A percentile compares a stretch with the other conserved stretches of the same genome.
These are phyloP conservation scores for Beroe ovata DNA, from an alignment of 37 sponge, comb jelly and placozoan genomes.

Conservation along the genomic window DNA sequence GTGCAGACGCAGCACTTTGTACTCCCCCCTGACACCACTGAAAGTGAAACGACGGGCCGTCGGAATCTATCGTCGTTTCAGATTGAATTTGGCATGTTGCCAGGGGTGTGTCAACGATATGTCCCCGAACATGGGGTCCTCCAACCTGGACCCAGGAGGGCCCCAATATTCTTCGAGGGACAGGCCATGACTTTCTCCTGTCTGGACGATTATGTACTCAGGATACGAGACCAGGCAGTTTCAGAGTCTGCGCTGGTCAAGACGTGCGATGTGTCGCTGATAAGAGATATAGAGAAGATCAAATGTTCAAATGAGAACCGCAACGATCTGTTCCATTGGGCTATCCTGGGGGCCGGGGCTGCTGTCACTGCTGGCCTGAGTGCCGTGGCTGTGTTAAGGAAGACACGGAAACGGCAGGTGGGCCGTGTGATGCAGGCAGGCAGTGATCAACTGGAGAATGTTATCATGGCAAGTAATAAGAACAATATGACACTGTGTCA, in stretches of 20 bases:
- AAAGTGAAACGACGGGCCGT: background rate
- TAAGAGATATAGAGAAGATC: background rate
- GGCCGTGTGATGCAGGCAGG: too few relatives aligned
- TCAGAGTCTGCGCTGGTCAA: background rate
- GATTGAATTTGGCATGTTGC: background rate
- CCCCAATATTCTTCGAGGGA: slow-evolving; percentile 17
- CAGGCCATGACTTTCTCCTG: background rate
- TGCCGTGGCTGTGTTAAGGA: too few relatives aligned
- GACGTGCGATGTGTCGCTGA: background rate
- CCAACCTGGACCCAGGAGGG: background rate
- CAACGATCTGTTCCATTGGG: background rate
- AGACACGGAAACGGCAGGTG: too few relatives aligned
- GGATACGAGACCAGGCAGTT: background rate
- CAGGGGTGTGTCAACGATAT: background rate
- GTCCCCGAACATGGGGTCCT: background rate
- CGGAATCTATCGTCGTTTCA: background rate
- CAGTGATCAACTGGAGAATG: too few relatives aligned
- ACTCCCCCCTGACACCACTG: background rate
- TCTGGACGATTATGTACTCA: background rate
- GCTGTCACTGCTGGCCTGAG: too few relatives aligned
- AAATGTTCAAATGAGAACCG: background rate
- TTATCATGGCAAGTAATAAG: too few relatives aligned
- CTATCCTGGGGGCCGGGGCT: too few relatives aligned
- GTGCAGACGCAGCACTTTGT: background rate
- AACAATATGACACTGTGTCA: too few relatives aligned